Evolutionary conservation across 2,888 invertebrate species (phyloP), one percentile per base, ranked within the genome.

Genomic region (Gastrophysa polygoni): DNA sequence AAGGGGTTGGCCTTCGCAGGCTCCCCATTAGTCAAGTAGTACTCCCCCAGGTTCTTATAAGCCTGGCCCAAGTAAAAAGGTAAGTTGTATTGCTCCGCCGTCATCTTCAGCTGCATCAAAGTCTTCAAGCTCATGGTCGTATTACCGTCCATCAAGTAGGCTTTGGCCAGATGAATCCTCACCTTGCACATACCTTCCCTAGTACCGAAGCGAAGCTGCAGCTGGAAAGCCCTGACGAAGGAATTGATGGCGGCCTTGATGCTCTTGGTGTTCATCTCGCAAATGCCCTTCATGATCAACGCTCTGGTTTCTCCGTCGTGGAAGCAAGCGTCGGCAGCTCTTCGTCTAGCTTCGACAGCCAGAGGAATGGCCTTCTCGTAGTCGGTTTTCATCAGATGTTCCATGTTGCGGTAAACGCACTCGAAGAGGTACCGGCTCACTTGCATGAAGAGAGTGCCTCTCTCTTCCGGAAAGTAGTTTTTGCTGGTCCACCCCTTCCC

Each of bases 121-220:
- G 63, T 64, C 18, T 73, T 52, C 17, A 81, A 66, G 16, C 78
- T 73, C 14, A 68, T 56, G 6, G 74, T 43, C 0, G 44, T 29
- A 6, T 60, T 51, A 1, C 55, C 38, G 8, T 66, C 59, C 61
- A 66, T 56, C 71, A 86, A 82, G 79, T 84, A 82, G 0, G 86
- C 86, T 57, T 85, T 82, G 2, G 86, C 84, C 44, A 85, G 71
- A 63, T 85, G 84, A 81, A 86, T 85, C 71, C 79, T 81, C 0
- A 83, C 82, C 68, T 85, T 83, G 62, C 86, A 87, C 7, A 85
- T 74, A 1, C 85, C 85, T 60, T 80, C 78, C 1, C 82, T 71
- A 57, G 83, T 80, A 1, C 80, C 75, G 47, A 75, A 76, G 1
- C 75, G 73, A 10, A 75, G 73, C 59, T 84, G 79, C 29, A 85